Conservation (phyloP, 2,888 invertebrate species). For the Acleris holmiana region DNA sequence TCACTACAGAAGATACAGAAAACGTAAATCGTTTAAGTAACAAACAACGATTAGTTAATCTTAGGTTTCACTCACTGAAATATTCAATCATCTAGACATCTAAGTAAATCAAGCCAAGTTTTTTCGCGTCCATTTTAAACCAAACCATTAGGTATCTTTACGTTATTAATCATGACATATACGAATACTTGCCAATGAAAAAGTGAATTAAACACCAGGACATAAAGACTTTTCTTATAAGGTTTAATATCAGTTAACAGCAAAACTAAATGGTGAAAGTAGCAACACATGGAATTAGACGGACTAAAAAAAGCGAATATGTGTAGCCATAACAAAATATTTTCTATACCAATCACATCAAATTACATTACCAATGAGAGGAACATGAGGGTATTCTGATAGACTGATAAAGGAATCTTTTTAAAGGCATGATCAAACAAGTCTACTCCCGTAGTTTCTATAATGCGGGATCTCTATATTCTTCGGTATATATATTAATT, state of each 20-base stretch:
- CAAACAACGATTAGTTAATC: constrained; percentile 5
- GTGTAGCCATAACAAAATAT: constrained; percentile 5
- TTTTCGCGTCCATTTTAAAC: constrained; percentile 37
- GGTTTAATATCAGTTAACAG: too few relatives aligned
- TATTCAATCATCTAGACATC: constrained; percentile 29
- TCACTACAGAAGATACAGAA: constrained; percentile 6
- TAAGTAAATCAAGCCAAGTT: constrained; percentile 35
- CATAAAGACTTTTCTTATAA: not conserved
- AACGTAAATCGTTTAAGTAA: constrained; percentile 1
- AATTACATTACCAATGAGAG: too few relatives aligned
- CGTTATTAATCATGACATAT: not conserved
- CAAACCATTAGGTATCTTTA: not conserved
- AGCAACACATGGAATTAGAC: not conserved
- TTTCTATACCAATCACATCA: not conserved
- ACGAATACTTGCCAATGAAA: not conserved
- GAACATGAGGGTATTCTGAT: too few relatives aligned
- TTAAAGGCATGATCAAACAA: too few relatives aligned
- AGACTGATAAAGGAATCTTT: too few relatives aligned
- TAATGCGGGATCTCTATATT: too few relatives aligned
- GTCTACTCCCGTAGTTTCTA: too few relatives aligned
- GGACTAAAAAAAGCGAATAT: too few relatives aligned
- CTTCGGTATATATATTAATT: too few relatives aligned
- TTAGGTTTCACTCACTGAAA: constrained; percentile 26
- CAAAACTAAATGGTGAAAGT: too few relatives aligned
- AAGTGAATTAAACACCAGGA: fast-evolving